Conservation (phyloP, 2,797 vertebrate genomes). For the Acanthis flammea region DNA sequence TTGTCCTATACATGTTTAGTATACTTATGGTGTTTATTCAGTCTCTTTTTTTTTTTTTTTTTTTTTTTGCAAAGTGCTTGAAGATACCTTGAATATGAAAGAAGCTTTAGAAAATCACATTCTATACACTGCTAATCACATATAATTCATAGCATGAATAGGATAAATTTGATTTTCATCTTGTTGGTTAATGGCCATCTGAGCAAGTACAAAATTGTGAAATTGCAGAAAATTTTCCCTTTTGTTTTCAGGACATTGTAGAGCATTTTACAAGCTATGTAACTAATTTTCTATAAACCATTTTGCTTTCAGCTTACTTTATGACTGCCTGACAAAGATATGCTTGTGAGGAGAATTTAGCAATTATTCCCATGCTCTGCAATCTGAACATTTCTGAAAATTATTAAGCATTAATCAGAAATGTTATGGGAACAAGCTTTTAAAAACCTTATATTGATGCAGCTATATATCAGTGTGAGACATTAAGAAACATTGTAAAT, state of each 20-base stretch:
- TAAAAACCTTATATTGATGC: neutral
- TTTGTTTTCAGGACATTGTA: conserved; percentile 51
- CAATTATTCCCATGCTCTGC: conserved; percentile 2
- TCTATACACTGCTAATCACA: conserved; percentile 62
- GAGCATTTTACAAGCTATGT: conserved; percentile 36
- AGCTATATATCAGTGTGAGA: neutral
- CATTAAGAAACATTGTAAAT: neutral
- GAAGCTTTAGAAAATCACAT: conserved; percentile 63
- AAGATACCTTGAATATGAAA: conserved; percentile 58
- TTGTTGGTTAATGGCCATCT: conserved; percentile 58
- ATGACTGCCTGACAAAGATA: conserved; percentile 33
- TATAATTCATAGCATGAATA: conserved; percentile 58
- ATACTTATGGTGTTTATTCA: neutral
- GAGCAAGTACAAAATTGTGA: conserved; percentile 42
- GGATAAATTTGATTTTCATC: conserved; percentile 59
- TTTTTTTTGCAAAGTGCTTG: neutral
- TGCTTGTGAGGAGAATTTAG: conserved; percentile 30
- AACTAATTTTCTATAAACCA: conserved; percentile 55
- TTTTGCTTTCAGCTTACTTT: conserved; percentile 52
- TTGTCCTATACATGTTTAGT: neutral
- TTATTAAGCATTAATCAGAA: conserved; percentile 15
- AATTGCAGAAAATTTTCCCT: conserved; percentile 54
- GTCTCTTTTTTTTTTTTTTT: neutral
- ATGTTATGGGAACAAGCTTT: neutral
- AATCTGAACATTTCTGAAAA: conserved; percentile 10